Evolutionary conservation across 2,113 vertebrate genomes (phyloP), one percentile per base, ranked within the genome.

Genomic region (Centropristis striata): DNA sequence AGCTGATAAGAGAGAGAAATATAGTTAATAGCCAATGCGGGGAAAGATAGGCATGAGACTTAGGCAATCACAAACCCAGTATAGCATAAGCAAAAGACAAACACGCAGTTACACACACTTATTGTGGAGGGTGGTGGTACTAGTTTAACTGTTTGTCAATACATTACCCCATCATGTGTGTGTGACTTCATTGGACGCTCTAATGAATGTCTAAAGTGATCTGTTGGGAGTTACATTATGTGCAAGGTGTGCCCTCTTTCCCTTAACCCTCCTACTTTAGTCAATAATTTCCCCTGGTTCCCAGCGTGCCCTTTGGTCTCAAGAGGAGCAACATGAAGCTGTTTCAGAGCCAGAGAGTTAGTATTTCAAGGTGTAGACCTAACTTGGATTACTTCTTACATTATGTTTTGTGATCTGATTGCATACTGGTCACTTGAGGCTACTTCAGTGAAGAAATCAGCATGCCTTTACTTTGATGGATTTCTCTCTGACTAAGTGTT

Each of bases 251-350:
- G 39, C 13, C 41, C 1, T 20, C n/a, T 46, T 83, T n/a, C 8
- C 23, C 10, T 20, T 61, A 57, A 49, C 58, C 14, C n/a, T 5
- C 50, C 60, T 20, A 2, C 44, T 65, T 58, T 7, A 25, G 65
- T 69, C 21, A 81, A n/a, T 77, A 3, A 68, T 81, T 80, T 64
- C n/a, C 74, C 64, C 54, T 37, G 32, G 55, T 73, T 70, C 14
- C 18, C 51, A 47, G 47, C 16, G 0, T 25, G 21, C 21, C 47
- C 47, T 77, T 75, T 50, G 66, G 41, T 32, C 55, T 36, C 18
- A 61, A 32, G 1, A 37, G 37, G 12, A 64, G 23, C 8, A 5
- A 8, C 12, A 9, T 58, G 50, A 46, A 14, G 23, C 20, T 8
- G 4, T 27, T 46, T 23, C 6, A n/a, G 50, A 50, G 21, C 15